Conservation (phyloP, 2,113 vertebrate species). For the Narcine bancroftii region DNA sequence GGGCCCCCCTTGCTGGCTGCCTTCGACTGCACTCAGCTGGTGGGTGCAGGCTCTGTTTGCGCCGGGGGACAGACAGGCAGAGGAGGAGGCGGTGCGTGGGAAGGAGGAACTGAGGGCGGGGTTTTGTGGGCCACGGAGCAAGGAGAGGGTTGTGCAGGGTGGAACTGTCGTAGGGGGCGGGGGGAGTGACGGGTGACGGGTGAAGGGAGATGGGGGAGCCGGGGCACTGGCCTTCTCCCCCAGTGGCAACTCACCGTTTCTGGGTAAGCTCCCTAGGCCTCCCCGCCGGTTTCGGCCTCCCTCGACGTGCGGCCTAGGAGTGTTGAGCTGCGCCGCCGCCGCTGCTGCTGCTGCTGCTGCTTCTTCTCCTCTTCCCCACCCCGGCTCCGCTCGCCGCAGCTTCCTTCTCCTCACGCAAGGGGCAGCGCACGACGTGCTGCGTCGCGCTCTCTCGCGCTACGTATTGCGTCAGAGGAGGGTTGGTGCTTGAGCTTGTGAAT, state of each 20-base stretch:
- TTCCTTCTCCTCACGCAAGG: constrained; percentile 12
- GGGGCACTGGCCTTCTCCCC: neutral
- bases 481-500: neutral
- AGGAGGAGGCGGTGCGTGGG: neutral
- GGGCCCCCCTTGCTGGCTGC: neutral
- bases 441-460: neutral
- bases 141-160: no score
- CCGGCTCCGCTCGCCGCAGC: neutral
- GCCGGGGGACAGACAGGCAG: neutral
- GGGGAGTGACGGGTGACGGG: neutral
- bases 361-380: neutral
- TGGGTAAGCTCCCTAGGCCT: neutral
- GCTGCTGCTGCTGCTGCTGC: neutral
- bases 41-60: neutral
- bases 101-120: neutral
- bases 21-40: no score
- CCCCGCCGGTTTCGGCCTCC: neutral
- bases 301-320: neutral
- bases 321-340: neutral
- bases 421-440: neutral
- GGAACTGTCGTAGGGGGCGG: no score
- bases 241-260: neutral
- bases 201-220: neutral
- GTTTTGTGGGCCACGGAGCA: neutral
- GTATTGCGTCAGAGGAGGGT: neutral